Evolutionary conservation across 2,888 invertebrate genomes (phyloP), one percentile per base, ranked within the genome.

Genomic region (Eulithis testata): DNA sequence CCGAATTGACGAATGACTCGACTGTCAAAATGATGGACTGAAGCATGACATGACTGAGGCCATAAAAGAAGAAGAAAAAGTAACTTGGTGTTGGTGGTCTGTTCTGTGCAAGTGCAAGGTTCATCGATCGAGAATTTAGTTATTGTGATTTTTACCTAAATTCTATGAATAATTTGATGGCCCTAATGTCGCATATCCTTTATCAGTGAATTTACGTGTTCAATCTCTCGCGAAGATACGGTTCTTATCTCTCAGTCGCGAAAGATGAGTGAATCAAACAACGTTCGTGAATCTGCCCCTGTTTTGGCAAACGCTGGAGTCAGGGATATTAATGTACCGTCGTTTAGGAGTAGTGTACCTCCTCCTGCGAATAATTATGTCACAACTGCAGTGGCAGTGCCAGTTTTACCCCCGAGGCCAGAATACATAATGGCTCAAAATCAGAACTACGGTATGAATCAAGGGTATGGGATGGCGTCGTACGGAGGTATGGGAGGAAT

Each of bases 231-330:
- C 54, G 58, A 63, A 61, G 74, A 62, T 73, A 69, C 71, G 59
- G 65, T 73, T 63, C 65, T 76, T 73, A 76, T 76, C 66, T 66
- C 60, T 63, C 55, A 68, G 51, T 55, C 68, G 63, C 57, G 55
- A 67, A 47, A 60, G 11, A 92, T 92, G 92, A 87, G 84, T 83
- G 89, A 88, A 72, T 81, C 85, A 76, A 84, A 85, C 79, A 85
- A 64, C 53, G 83, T 81, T 65, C 77, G 77, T 74, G 84, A 82
- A 75, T 77, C 82, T 78, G 84, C 83, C 75, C 82, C 82, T 58
- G 74, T 63, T 63, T 79, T 88, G 75, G 82, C 83, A 21, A 89
- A 89, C 65, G 78, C 82, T 66, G 84, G 78, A 14, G 54, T 80
- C 45, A 56, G 70, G 40, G 76, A 76, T 56, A 36, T 56, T 11